These are phyloP conservation scores for Solenodon paradoxus DNA, from an alignment of 2,113 vertebrate species.

Conservation along the genomic window DNA sequence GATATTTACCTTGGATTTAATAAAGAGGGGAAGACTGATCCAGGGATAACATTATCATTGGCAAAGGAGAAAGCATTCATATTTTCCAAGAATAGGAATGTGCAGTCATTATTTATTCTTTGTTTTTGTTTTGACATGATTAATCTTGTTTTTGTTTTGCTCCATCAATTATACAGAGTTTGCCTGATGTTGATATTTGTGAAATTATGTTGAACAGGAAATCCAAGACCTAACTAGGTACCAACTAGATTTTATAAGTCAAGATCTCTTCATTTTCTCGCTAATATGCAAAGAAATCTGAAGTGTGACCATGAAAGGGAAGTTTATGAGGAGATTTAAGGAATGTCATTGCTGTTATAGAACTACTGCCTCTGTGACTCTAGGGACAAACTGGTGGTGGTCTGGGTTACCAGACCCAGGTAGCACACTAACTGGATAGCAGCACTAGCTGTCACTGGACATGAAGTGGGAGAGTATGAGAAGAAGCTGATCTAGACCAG, in stretches of 20 bases:
- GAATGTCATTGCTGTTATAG: not conserved
- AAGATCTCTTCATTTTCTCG: not conserved
- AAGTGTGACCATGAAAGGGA: not conserved
- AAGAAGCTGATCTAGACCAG: not conserved
- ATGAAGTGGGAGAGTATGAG: not conserved
- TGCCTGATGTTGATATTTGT: not conserved
- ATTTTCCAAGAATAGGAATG: not conserved
- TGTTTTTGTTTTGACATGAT: not conserved
- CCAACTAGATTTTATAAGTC: not conserved
- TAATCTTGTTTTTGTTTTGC: not conserved
- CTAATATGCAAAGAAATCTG: not conserved
- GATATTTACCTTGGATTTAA: not conserved
- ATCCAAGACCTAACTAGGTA: not conserved
- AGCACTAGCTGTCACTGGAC: fast-evolving
- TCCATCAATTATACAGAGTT: not conserved
- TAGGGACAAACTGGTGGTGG: not conserved
- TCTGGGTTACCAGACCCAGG: fast-evolving
- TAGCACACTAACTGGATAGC: too few species aligned
- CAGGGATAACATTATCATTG: not conserved
- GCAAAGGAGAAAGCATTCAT: not conserved
- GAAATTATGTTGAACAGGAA: not conserved
- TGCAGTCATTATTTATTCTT: not conserved
- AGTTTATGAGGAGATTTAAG: not conserved
- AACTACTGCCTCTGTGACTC: not conserved
- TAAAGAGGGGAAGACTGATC: not conserved